phyloP scores from a whole-genome alignment of 2,888 invertebrate species.

The Ecdyonurus torrentis region DNA sequence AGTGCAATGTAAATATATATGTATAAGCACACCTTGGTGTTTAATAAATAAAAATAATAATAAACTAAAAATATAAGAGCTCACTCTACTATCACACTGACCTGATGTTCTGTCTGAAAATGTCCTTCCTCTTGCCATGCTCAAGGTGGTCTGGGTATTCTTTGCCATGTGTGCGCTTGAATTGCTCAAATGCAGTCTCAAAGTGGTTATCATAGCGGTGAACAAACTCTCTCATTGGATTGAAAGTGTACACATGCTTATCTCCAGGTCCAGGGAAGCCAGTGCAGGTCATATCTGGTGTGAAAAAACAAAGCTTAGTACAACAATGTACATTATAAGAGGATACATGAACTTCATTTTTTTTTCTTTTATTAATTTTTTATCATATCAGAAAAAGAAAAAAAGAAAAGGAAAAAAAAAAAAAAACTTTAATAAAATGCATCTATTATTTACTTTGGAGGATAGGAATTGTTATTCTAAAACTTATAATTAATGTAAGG shows the following conservation, averaged over 20 bases:
- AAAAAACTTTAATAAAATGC: neutral
- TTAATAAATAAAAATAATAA: too few relatives aligned
- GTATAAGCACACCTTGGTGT: too few relatives aligned
- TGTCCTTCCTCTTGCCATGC: constrained; percentile 48
- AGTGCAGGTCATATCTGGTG: constrained; percentile 46
- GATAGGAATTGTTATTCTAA: too few relatives aligned
- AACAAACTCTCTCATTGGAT: constrained; percentile 86
- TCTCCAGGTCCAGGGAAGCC: constrained; percentile 78
- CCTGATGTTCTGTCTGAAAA: constrained; percentile 77
- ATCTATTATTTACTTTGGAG: too few relatives aligned
- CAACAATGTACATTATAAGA: too few relatives aligned
- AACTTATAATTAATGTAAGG: too few relatives aligned
- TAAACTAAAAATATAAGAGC: too few relatives aligned
- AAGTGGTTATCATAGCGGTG: constrained; percentile 52
- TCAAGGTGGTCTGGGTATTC: constrained; percentile 47
- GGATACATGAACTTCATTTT: too few relatives aligned
- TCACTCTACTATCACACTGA: constrained; percentile 21
- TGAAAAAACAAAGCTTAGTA: constrained; percentile 1
- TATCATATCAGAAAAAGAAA: neutral
- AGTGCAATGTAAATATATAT: too few relatives aligned
- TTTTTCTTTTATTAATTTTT: too few relatives aligned
- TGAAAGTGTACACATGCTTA: constrained; percentile 62
- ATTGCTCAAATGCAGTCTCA: constrained; percentile 54
- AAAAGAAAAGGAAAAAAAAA: neutral
- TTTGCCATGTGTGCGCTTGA: constrained; percentile 53